Evolutionary conservation across 2,888 invertebrate genomes (phyloP).

Genomic region (Melinopterus prodromus): DNA sequence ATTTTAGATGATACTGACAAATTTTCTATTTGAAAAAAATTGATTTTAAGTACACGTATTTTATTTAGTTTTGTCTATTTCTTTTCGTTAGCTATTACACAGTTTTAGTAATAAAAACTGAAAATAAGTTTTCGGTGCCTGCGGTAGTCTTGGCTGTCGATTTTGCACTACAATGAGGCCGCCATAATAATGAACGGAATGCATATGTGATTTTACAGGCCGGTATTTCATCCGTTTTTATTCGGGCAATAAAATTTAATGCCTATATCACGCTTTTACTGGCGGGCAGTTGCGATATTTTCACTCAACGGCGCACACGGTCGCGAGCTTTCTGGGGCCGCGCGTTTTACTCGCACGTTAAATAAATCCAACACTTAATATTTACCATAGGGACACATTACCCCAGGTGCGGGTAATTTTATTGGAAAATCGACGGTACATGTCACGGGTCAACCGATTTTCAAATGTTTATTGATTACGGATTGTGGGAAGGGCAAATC

Average conservation of each 20-base stretch:
- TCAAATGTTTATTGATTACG: neutral
- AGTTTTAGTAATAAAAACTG: no score
- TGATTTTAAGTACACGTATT: no score
- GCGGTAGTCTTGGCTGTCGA: neutral
- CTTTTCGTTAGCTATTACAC: no score
- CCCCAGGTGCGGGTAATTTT: neutral
- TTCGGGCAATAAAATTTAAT: conserved; percentile 4
- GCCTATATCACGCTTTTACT: conserved; percentile 4
- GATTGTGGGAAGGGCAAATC: neutral
- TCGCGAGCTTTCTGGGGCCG: neutral
- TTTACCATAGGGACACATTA: neutral
- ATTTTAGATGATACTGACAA: no score
- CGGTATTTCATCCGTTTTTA: conserved; percentile 4
- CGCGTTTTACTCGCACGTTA: neutral
- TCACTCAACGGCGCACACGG: neutral
- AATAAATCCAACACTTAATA: neutral
- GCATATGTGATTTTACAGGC: neutral
- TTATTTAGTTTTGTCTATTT: no score
- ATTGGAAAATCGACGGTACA: neutral
- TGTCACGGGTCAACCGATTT: neutral
- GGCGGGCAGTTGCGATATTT: neutral
- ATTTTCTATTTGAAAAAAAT: no score
- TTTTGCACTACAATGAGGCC: neutral
- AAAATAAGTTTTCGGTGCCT: no score
- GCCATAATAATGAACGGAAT: neutral